phyloP scores from a whole-genome alignment of 2,888 invertebrate species.

The Criorhina ranunculi region DNA sequence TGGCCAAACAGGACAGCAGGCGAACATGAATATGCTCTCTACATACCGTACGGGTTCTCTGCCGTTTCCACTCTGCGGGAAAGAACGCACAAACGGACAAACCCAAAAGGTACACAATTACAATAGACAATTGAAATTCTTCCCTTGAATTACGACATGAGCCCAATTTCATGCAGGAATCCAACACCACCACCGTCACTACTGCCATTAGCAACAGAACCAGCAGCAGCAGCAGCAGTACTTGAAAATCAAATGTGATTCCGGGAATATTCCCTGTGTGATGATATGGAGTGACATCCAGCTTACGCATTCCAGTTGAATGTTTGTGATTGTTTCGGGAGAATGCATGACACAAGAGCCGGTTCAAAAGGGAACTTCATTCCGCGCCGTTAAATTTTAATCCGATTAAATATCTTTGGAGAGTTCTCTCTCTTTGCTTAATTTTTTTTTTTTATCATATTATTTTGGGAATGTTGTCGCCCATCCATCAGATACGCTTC shows the following conservation, averaged over 20 bases:
- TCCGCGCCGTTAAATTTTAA: conserved; percentile 73
- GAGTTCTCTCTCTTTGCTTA: conserved; percentile 7
- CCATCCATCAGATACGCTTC: conserved; percentile 64
- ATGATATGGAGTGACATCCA: conserved; percentile 55
- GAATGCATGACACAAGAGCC: conserved; percentile 58
- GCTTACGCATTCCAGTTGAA: conserved; percentile 73
- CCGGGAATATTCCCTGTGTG: conserved; percentile 43
- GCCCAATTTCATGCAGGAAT: conserved; percentile 64
- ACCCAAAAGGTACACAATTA: conserved; percentile 47
- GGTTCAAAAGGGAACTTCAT: conserved; percentile 51
- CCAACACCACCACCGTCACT: conserved; percentile 14
- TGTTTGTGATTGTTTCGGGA: conserved; percentile 69
- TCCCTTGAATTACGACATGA: conserved; percentile 67
- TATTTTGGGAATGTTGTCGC: conserved; percentile 55
- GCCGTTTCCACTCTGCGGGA: conserved; percentile 29
- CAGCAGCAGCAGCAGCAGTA: conserved; percentile 22
- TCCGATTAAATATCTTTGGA: conserved; percentile 69
- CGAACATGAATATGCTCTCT: conserved; percentile 23
- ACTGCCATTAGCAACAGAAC: conserved; percentile 5
- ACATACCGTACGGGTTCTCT: conserved; percentile 3
- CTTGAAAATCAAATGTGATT: conserved; percentile 66
- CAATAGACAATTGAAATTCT: conserved; percentile 65
- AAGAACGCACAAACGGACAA: conserved; percentile 1
- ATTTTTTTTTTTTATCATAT: conserved; percentile 26
- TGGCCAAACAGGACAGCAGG: conserved; percentile 3